These are phyloP conservation scores for Scolopax mira DNA, from an alignment of 2,113 vertebrate genomes.

Conservation along the genomic window DNA sequence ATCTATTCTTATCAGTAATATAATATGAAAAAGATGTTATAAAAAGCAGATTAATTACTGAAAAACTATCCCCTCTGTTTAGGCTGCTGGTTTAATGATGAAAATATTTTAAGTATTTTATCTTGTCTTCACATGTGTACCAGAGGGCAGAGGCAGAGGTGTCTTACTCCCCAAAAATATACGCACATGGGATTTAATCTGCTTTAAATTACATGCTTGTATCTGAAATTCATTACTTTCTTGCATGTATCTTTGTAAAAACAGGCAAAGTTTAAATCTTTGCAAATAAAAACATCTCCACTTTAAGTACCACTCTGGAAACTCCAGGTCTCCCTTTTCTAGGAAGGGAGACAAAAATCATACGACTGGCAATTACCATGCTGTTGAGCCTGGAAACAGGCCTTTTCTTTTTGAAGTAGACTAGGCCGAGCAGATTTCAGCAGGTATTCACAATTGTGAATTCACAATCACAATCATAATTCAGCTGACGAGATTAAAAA, in stretches of 20 bases:
- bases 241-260: background rate
- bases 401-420: background rate
- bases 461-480: background rate
- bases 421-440: background rate
- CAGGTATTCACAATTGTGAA: background rate
- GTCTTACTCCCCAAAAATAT: background rate
- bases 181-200: background rate
- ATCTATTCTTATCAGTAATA: background rate
- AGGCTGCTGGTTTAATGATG: background rate
- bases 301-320: background rate
- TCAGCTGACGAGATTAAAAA: background rate
- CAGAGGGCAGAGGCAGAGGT: background rate
- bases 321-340: background rate
- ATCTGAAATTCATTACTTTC: background rate
- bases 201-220: background rate
- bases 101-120: background rate
- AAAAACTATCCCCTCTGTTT: background rate
- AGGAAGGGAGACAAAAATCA: background rate
- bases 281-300: background rate
- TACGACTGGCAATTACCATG: background rate
- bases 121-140: background rate
- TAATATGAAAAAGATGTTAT: background rate
- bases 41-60: background rate
- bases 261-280: background rate
- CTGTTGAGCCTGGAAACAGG: background rate